Evolutionary conservation across 2,113 vertebrate genomes (phyloP).

Genomic region (Hyperopisus bebe): DNA sequence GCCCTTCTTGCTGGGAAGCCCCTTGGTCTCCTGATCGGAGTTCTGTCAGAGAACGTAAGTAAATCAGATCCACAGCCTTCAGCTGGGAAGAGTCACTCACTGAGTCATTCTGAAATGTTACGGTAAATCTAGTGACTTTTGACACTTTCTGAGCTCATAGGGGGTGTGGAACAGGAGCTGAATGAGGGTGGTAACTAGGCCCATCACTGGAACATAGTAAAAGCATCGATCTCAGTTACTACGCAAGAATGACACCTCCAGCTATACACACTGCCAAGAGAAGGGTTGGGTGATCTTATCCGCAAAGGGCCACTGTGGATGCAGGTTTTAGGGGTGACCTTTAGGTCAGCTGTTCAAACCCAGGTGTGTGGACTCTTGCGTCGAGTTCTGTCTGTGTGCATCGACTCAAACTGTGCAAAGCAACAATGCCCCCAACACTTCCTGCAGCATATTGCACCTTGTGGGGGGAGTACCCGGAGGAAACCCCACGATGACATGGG

Average conservation of each 20-base stretch:
- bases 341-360: too few relatives aligned
- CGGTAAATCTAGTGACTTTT: not conserved
- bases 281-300: too few relatives aligned
- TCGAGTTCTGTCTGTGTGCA: not conserved
- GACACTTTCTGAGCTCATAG: not conserved
- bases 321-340: too few relatives aligned
- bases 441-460: not conserved
- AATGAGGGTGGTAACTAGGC: not conserved
- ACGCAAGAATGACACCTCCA: not conserved
- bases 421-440: not conserved
- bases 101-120: not conserved
- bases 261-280: not conserved
- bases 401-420: not conserved
- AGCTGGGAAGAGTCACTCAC: not conserved
- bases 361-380: not conserved
- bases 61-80: not conserved
- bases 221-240: not conserved
- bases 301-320: too few relatives aligned
- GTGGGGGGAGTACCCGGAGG: too few relatives aligned
- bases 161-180: not conserved
- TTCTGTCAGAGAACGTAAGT: constrained; percentile 56
- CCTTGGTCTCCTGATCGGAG: constrained; percentile 93
- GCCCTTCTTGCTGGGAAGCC: constrained; percentile 91
- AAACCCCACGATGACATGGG: too few relatives aligned
- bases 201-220: not conserved